Evolutionary conservation across 1,140 invertebrate species (phyloP).

Genomic region (Formica selysi): DNA sequence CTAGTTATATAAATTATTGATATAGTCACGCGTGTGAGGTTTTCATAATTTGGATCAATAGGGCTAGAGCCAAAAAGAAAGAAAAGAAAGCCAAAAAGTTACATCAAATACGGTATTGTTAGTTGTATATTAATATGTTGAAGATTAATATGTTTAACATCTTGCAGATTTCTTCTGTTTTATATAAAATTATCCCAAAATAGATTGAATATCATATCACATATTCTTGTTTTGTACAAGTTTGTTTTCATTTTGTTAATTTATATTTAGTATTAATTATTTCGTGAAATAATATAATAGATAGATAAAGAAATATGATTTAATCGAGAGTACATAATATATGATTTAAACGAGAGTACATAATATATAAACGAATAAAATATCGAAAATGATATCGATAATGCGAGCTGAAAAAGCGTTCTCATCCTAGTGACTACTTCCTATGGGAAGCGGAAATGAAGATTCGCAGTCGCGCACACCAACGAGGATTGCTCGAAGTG

Average conservation of each 20-base stretch:
- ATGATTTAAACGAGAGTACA: background rate
- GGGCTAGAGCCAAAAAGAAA: background rate
- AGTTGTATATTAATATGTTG: too few species aligned
- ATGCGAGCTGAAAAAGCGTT: slow-evolving; percentile 10
- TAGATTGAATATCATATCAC: background rate
- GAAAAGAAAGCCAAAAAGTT: background rate
- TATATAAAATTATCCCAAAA: slow-evolving; percentile 9
- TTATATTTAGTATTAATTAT: background rate
- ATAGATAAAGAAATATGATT: background rate
- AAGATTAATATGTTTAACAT: too few species aligned
- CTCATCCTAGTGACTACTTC: slow-evolving; percentile 33
- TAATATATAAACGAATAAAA: slow-evolving; percentile 30
- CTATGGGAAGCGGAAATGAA: slow-evolving; percentile 64
- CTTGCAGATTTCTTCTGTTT: background rate
- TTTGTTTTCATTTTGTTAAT: background rate
- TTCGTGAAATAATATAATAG: too few species aligned
- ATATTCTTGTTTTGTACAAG: background rate
- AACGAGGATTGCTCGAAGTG: slow-evolving; percentile 40
- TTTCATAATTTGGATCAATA: background rate
- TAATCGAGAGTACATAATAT: slow-evolving; percentile 2
- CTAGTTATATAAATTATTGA: background rate
- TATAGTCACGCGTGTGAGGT: background rate
- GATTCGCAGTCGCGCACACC: slow-evolving; percentile 53
- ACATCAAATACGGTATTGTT: background rate
- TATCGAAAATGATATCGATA: background rate